Percentiles rank a stretch among this genome's conserved stretches.
Evolutionary conservation across 2,797 vertebrate species (phyloP).

Genomic region (Pipistrellus pipistrellus): DNA sequence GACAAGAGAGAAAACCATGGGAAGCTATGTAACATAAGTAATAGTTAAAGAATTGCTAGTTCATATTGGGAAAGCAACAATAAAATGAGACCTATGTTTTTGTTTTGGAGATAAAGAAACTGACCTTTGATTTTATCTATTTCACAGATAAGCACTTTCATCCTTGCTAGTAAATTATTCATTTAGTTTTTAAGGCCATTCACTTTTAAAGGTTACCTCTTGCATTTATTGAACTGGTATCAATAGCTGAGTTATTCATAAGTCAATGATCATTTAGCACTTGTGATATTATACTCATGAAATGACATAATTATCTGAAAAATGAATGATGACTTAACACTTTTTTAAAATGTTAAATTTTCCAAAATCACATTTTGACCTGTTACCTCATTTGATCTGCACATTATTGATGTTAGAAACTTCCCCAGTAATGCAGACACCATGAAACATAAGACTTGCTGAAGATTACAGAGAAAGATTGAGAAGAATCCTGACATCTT

Average conservation of each 20-base stretch:
- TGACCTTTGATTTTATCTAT: background rate
- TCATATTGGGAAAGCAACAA: background rate
- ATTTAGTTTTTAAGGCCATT: conserved; percentile 21
- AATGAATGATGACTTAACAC: background rate
- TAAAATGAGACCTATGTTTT: background rate
- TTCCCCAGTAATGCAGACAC: background rate
- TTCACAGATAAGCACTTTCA: background rate
- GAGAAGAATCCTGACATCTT: background rate
- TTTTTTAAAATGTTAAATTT: background rate
- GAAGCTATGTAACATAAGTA: background rate
- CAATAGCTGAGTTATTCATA: background rate
- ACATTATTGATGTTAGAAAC: background rate
- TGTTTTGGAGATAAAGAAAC: background rate
- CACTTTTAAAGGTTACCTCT: background rate
- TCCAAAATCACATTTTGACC: background rate
- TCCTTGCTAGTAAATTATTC: background rate
- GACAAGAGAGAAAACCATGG: background rate
- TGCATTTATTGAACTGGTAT: background rate
- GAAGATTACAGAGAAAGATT: background rate
- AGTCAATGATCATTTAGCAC: background rate
- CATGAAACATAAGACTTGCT: background rate
- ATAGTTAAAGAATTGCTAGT: background rate
- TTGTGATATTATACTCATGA: background rate
- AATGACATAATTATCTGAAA: background rate
- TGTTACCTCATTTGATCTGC: background rate